Evolutionary conservation across 1,140 invertebrate genomes (phyloP), one percentile per base, ranked within the genome.

Genomic region (Paraescarpia echinospica): DNA sequence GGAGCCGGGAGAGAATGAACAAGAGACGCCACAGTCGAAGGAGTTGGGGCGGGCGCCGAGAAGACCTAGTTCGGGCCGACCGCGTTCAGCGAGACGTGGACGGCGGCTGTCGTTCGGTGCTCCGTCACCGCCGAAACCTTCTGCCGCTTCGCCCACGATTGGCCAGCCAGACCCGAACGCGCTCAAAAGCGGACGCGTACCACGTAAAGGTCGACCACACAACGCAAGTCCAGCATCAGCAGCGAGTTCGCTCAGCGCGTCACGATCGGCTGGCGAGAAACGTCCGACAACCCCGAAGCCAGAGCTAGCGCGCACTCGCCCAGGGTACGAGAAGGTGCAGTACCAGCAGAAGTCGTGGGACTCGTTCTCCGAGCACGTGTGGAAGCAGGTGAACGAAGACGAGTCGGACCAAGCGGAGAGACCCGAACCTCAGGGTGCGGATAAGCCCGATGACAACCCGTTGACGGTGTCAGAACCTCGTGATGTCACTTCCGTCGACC

Each of bases 271-370:
- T 90, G 8, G 90, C 34, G 18, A 90, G 90, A 90, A 90, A 33
- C 33, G 34, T 41, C 90, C 90, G 0, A 18, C 33, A 41, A 33
- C 91, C 33, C 91, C 91, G n/a, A 91, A 91, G 91, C 91, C 91
- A 48, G 41, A 59, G 33, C 12, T 91, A 31, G 14, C 34, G 14
- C 18, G 34, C 34, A 91, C 91, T 51, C 33, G 41, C 22, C 59
- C 59, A 5, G 91, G n/a, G 14, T 91, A 91, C 91, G 41, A 35
- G 33, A 48, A 91, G 14, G 92, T 92, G 5, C 33, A 88, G 34
- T 92, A 92, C 88, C 92, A 92, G 33, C 51, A 89, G 34, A 34
- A 89, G 92, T 92, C 92, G 92, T 92, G 92, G 92, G 92, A 92
- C 35, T 48, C 33, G 18, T 92, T 92, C 59, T 77, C 92, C 4